phyloP scores from a whole-genome alignment of 2,797 vertebrate genomes.

The Enteromius paludinosus region DNA sequence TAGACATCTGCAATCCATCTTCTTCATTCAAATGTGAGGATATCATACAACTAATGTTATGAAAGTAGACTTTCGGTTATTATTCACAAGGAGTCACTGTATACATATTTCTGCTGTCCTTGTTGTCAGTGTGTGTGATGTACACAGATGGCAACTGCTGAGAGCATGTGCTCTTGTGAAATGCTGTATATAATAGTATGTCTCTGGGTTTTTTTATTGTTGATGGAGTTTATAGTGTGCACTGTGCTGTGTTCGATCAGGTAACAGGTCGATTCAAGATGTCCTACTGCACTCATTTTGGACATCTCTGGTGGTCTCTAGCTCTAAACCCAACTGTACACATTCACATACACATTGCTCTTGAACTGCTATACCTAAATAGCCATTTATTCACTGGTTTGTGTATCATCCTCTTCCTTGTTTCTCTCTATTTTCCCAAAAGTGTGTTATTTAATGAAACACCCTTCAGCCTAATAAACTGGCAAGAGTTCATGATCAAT shows the following conservation, averaged over 20 bases:
- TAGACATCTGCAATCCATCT: conserved; percentile 34
- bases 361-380: not conserved
- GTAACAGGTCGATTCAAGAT: not conserved
- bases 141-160: conserved; percentile 2
- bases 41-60: not conserved
- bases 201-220: not conserved
- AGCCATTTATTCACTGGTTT: not conserved
- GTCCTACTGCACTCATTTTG: not conserved
- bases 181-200: not conserved
- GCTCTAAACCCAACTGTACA: not conserved
- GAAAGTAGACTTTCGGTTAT: conserved; percentile 3
- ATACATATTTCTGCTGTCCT: not conserved
- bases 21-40: conserved; percentile 15
- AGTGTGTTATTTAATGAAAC: not conserved
- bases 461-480: not conserved
- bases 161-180: not conserved
- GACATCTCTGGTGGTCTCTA: conserved; percentile 16
- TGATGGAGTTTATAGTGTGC: not conserved
- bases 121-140: not conserved
- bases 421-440: not conserved
- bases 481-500: not conserved
- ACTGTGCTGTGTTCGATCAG: not conserved
- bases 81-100: not conserved
- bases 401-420: not conserved
- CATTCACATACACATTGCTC: conserved; percentile 11